Percentiles rank a stretch among this genome's conserved stretches.
Evolutionary conservation across 2,797 vertebrate species (phyloP).

Genomic region (Melanotaenia trifasciata): DNA sequence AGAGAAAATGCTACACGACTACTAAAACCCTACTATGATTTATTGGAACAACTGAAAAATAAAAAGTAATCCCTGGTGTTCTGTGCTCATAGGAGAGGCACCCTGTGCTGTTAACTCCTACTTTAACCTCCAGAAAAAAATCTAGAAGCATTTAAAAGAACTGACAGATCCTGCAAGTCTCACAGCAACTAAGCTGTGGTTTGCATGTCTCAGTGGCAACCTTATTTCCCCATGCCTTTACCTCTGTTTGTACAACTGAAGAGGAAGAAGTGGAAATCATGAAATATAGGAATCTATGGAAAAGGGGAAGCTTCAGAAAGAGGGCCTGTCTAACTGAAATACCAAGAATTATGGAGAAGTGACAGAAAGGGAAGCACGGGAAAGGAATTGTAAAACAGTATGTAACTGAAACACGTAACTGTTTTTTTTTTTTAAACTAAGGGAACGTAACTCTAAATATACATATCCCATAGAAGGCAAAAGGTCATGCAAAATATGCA

Average conservation of each 20-base stretch:
- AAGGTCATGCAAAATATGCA: constrained; percentile 5
- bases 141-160: constrained; percentile 61
- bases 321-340: constrained; percentile 90
- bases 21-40: neutral
- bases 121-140: constrained; percentile 51
- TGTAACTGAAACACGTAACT: constrained; percentile 78
- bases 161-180: constrained; percentile 55
- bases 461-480: constrained; percentile 39
- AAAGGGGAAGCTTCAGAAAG: constrained; percentile 94
- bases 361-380: constrained; percentile 95
- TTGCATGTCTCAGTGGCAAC: constrained; percentile 85
- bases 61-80: neutral
- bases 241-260: constrained; percentile 88
- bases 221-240: constrained; percentile 86
- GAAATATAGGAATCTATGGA: constrained; percentile 96
- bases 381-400: constrained; percentile 89
- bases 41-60: neutral
- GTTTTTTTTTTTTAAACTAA: constrained; percentile 37
- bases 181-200: constrained; percentile 69
- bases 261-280: constrained; percentile 95
- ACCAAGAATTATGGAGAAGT: constrained; percentile 97
- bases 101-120: constrained; percentile 24
- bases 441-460: constrained; percentile 51
- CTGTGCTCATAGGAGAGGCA: constrained; percentile 44
- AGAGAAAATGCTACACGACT: neutral